Base-by-base conservation (phyloP, 2,113 vertebrate species). In the Anguilla japonica region DNA sequence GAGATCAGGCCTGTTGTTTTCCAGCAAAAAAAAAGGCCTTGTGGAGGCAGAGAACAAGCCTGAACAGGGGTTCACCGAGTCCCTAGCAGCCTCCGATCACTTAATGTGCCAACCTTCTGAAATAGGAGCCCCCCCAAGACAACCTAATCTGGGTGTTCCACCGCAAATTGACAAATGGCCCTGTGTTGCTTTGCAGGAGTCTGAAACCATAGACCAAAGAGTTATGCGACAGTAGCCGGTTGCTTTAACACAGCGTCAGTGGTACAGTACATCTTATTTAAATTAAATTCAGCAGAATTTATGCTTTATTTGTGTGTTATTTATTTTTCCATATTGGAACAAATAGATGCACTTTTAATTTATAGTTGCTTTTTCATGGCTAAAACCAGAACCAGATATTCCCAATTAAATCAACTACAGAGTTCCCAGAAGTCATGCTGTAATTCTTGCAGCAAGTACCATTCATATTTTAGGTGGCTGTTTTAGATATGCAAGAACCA, bases 261-360 rank as follows among this genome's bases (percentile, higher is more conserved):
- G 26, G 63, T n/a, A 71, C 57, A 20, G 15, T 20, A 60, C 63
- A 20, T 26, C 63, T n/a, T 71, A 71, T 71, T 71, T 71, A 71
- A 26, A 71, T 71, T 26, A 71, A 71, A 71, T 71, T 71, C 4
- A 71, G 26, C 16, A n/a, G 63, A 71, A 71, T 71, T 71, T 71
- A 71, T 71, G 63, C 63, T n/a, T 71, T 71, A 71, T 71, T 71
- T n/a, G 7, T 4, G 26, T 7, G 20, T 71, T 71, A 71, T 71
- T 71, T 71, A 71, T n/a, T 26, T 11, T 13, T 75, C 34, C n/a
- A 26, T 26, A 75, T 75, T 13, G 71, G 71, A 75, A 34, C 26
- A 34, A 75, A 75, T 75, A 75, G 71, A 75, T 75, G n/a, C 11
- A 75, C n/a, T 75, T 75, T 75, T 75, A 75, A 75, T 67, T 67